Base-by-base conservation (phyloP, 2,797 vertebrate species). In the Tapera naevia region DNA sequence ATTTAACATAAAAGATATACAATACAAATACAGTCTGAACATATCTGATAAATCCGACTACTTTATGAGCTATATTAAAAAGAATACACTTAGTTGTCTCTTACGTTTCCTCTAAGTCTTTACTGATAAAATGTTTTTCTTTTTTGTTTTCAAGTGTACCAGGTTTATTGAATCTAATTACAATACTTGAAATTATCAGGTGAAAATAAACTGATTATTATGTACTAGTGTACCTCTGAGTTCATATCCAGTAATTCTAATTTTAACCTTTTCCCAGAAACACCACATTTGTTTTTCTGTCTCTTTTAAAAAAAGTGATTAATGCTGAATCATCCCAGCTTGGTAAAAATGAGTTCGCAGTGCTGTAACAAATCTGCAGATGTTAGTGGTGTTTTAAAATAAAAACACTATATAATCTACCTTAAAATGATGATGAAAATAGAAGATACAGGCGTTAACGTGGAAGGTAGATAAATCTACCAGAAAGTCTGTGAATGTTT, bases 131-230 rank as follows among this genome's bases (percentile, higher is more conserved):
- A 64, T n/a, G 16, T 32, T 78, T 93, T 83, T 80, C 28, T 56
- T 80, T 61, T 48, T 32, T 81, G 39, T 83, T 90, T 88, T 76
- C 90, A 82, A 39, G 39, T 39, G 41, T 19, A 39, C 54, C 17
- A 53, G 46, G 8, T 66, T 89, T 94, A 76, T 17, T 10, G 37
- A 66, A 64, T 73, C 45, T 91, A 80, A 74, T 90, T 74, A 22
- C 33, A 90, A 28, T 51, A 57, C 5, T 21, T 61, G 54, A 83
- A 91, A 62, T 22, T 72, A 33, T 79, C 57, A 85, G 37, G 56
- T 91, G 57, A 95, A 88, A 96, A 83, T 33, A 92, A 91, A 58
- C 24, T 72, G 21, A 17, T 61, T 81, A 7, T 67, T 86, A 43
- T 50, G 7, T 79, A 78, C 48, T 13, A 80, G 3, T 35, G 39